A percentile compares a stretch with the other conserved stretches of the same genome.
Evolutionary conservation across 1,140 invertebrate genomes (phyloP).

Genomic region (Formica selysi): DNA sequence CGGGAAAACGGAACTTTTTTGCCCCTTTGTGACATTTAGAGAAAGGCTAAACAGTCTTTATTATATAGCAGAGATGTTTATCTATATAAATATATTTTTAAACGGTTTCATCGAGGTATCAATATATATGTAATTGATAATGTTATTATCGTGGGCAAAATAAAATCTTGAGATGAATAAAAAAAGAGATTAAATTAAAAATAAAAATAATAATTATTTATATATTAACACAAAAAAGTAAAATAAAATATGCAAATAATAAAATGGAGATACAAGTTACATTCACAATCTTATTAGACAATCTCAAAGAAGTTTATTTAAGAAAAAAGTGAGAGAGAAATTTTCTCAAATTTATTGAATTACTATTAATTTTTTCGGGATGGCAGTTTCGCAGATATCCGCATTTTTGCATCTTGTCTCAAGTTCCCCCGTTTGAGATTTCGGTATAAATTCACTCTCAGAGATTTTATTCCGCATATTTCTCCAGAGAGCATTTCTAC

Average conservation of each 20-base stretch:
- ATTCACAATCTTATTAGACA: too few species aligned
- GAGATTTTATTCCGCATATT: constrained; percentile 59
- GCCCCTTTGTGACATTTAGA: background rate
- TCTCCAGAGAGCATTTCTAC: constrained; percentile 47
- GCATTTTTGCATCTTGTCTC: background rate
- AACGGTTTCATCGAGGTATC: background rate
- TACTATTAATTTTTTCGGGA: background rate
- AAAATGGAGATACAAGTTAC: too few species aligned
- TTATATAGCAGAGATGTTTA: background rate
- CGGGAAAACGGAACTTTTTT: constrained; percentile 15
- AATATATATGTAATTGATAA: background rate
- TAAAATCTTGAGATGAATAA: background rate
- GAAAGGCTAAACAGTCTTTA: constrained; percentile 33
- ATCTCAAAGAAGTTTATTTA: too few species aligned
- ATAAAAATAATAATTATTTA: too few species aligned
- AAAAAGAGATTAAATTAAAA: constrained; percentile 7
- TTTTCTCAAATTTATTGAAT: constrained; percentile 19
- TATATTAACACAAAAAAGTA: too few species aligned
- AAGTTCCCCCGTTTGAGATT: background rate
- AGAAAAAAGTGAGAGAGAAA: too few species aligned
- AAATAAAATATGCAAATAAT: too few species aligned
- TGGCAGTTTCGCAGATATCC: background rate
- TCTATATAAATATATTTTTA: constrained; percentile 41
- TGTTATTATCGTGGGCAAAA: background rate
- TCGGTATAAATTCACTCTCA: constrained; percentile 59